phyloP scores from a whole-genome alignment of 2,888 invertebrate species.

The Hyalella azteca region DNA sequence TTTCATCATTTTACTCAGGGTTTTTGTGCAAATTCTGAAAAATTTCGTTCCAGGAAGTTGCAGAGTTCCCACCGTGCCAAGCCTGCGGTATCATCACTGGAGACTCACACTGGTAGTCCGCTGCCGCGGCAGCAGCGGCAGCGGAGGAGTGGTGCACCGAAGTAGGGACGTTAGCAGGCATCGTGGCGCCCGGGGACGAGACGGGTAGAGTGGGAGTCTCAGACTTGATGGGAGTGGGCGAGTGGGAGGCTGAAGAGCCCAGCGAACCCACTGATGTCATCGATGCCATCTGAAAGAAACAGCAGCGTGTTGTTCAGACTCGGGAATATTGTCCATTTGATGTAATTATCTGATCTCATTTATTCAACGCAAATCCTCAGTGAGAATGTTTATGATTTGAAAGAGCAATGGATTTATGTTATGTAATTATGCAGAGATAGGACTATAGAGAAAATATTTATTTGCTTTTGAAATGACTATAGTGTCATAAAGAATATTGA shows the following conservation, averaged over 20 bases:
- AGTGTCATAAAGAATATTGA: too few relatives aligned
- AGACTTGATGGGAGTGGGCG: constrained; percentile 55
- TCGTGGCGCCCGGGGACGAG: constrained; percentile 53
- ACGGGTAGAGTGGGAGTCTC: constrained; percentile 57
- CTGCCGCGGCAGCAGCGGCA: constrained; percentile 26
- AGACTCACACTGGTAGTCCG: constrained; percentile 43
- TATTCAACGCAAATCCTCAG: too few relatives aligned
- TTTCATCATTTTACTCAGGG: too few relatives aligned
- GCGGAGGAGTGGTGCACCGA: constrained; percentile 35
- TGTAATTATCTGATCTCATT: too few relatives aligned
- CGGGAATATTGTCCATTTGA: background rate
- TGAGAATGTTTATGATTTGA: too few relatives aligned
- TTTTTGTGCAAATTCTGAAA: too few relatives aligned
- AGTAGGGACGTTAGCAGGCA: constrained; percentile 50
- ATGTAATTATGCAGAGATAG: too few relatives aligned
- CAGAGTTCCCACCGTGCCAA: background rate
- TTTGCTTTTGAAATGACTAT: too few relatives aligned
- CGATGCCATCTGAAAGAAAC: constrained; percentile 51
- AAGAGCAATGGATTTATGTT: too few relatives aligned
- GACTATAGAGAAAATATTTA: too few relatives aligned
- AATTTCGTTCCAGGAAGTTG: too few relatives aligned
- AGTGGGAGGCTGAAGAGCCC: constrained; percentile 55
- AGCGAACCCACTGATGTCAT: constrained; percentile 56
- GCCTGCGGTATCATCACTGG: too few relatives aligned
- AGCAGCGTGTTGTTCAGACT: background rate